Evolutionary conservation across 2,888 invertebrate species (phyloP), one percentile per base, ranked within the genome.

Genomic region (Meiosimyza decipiens): DNA sequence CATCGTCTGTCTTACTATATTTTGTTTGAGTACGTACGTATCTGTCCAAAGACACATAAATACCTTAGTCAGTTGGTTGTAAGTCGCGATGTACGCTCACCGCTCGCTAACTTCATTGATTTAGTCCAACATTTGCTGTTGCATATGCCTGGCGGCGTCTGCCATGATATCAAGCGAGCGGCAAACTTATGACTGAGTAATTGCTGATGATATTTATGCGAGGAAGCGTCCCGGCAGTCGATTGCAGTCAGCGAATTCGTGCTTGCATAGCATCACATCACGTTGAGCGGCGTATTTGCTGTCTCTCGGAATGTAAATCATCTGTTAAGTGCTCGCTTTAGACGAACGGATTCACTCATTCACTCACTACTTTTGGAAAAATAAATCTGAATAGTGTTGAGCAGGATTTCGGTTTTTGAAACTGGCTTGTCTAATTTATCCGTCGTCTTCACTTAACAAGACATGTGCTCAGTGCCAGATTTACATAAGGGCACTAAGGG

Each of bases 261-360:
- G 57, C 67, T 71, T 82, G 81, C 84, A 83, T 84, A 84, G 80
- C 83, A 83, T 84, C 82, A 84, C 84, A 84, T 84, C 83, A 83
- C 79, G 79, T 80, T 80, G 80, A 83, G 81, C 84, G 84, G 83
- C 81, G 83, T 83, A 83, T 84, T 83, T 84, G 83, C 84, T 84
- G 84, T 84, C 82, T 83, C 83, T 82, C 80, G 84, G 84, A 84
- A 84, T 84, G 84, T 84, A 84, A 84, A 84, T 84, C 84, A 84
- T 84, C 84, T 81, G 83, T 80, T 84, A 84, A 84, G 84, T 84
- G 83, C 83, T 82, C 84, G 84, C 84, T 84, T 84, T 84, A 83
- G 83, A 55, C 74, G 52, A 67, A 52, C 71, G 52, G 69, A 71
- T 66, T 62, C 11, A 59, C 73, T 22, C 59, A 51, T 33, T 18